Base-by-base conservation (phyloP, 2,888 invertebrate species). In the Neoascia interrupta region DNA sequence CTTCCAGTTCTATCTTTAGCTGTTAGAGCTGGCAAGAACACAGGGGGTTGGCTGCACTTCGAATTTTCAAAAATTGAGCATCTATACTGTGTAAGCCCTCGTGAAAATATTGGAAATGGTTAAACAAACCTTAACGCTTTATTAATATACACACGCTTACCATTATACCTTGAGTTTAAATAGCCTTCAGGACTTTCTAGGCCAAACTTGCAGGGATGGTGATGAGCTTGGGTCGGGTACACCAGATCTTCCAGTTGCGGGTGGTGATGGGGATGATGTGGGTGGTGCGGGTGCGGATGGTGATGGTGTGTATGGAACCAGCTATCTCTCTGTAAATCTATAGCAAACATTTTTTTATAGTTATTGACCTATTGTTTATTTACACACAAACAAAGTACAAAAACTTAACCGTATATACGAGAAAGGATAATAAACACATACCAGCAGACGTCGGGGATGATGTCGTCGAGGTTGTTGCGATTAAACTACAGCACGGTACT, bases 141-240 rank as follows among this genome's bases (percentile, higher is more conserved):
- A 72, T 72, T 58, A 74, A 75, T 63, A n/a, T n/a, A 72, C 80
- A 83, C 83, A 82, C 83, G 85, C 87, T 87, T 86, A 87, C 87
- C 87, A 84, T 87, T 87, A 83, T 87, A 87, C 86, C 88, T 86
- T 84, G 87, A 85, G 84, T 85, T 88, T 79, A 88, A 85, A 84
- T 88, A 88, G 81, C 86, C 87, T 81, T 87, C 88, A 53, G 87
- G 84, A 58, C 85, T 85, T 81, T 88, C 88, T 72, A 87, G 83
- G 23, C 87, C 87, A 80, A 85, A 88, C 75, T 87, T 87, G 18
- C 85, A 86, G 82, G 79, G 79, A 73, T 79, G 73, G 31, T 79
- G 79, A 21, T 79, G 79, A 51, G 84, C 83, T 81, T 84, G 86
- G 53, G 83, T 83, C 56, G 85, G 83, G 69, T 88, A 87, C 82